Percentiles rank a stretch among this genome's conserved stretches.
Evolutionary conservation across 2,888 invertebrate species (phyloP).

Genomic region (Aphodius granarius): DNA sequence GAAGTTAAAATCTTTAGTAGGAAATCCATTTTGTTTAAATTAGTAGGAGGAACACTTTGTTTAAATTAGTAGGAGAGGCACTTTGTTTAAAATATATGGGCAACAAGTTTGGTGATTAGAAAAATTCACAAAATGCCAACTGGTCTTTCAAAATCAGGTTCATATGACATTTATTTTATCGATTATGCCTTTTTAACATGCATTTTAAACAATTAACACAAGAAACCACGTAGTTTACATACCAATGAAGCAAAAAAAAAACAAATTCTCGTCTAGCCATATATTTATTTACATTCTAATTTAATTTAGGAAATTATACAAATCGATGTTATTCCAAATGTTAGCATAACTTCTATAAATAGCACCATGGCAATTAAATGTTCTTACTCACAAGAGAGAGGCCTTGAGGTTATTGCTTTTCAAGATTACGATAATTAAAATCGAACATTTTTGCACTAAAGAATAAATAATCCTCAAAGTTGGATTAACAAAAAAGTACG

Average conservation of each 20-base stretch:
- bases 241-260: too few species aligned
- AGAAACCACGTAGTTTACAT: too few species aligned
- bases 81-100: too few species aligned
- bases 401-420: background rate
- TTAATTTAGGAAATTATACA: background rate
- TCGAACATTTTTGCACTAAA: background rate
- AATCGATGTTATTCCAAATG: background rate
- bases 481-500: too few species aligned
- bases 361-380: background rate
- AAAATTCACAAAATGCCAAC: background rate
- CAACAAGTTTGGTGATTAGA: background rate
- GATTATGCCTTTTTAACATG: background rate
- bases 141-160: background rate
- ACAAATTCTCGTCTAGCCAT: background rate
- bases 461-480: background rate
- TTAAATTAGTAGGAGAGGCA: too few species aligned
- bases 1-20: too few species aligned
- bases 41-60: too few species aligned
- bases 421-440: background rate
- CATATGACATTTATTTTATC: background rate
- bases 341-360: background rate
- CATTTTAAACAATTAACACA: background rate
- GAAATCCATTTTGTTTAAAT: too few species aligned
- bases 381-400: background rate
- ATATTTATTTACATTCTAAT: background rate